Percentiles rank a stretch among this genome's conserved stretches.
phyloP scores from a whole-genome alignment of 2,888 invertebrate species.

The Philereme vetulata region DNA sequence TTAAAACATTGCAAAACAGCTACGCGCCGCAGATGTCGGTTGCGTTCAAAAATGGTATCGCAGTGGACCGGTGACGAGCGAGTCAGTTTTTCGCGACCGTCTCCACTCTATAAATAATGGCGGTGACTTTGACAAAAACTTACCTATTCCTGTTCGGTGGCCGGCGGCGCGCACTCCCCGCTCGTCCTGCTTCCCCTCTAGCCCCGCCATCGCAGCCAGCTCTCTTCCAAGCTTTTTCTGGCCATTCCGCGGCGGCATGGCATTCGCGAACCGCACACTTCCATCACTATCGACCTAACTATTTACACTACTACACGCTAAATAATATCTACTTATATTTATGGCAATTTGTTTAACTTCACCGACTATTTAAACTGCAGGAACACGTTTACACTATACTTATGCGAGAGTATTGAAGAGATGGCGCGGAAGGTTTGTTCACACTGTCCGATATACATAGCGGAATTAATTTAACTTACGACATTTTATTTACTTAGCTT shows the following conservation, averaged over 20 bases:
- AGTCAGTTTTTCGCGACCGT: constrained; percentile 82
- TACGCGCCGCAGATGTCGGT: constrained; percentile 66
- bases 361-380: constrained; percentile 83
- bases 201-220: constrained; percentile 44
- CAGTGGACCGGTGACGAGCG: constrained; percentile 67
- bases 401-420: constrained; percentile 81
- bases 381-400: constrained; percentile 82
- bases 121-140: constrained; percentile 83
- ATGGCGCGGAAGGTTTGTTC: constrained; percentile 78
- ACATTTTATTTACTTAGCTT: constrained; percentile 80
- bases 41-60: constrained; percentile 79
- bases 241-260: constrained; percentile 76
- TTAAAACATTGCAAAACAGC: constrained; percentile 80
- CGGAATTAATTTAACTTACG: constrained; percentile 77
- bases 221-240: constrained; percentile 70
- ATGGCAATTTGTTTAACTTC: constrained; percentile 84
- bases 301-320: constrained; percentile 80
- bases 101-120: constrained; percentile 83
- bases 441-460: constrained; percentile 70
- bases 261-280: constrained; percentile 73
- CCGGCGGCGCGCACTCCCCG: constrained; percentile 73
- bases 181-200: constrained; percentile 40
- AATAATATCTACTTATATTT: constrained; percentile 82
- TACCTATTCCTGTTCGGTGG: constrained; percentile 81
- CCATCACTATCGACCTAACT: constrained; percentile 72